phyloP scores from a whole-genome alignment of 2,888 invertebrate genomes.

The Hipparchia sbordonii region DNA sequence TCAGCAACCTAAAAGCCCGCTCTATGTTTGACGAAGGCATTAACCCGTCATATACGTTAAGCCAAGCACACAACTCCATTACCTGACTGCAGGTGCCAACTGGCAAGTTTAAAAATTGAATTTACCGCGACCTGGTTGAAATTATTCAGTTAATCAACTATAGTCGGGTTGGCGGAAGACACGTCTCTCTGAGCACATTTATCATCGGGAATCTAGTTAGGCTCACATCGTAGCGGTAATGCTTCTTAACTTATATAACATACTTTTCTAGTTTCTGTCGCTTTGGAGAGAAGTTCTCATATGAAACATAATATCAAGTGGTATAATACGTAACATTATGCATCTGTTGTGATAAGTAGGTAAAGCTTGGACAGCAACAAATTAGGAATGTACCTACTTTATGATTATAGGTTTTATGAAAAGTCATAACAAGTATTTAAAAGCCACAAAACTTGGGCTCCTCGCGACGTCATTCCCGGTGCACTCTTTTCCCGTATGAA shows the following conservation, averaged over 20 bases:
- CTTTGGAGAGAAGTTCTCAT: constrained; percentile 1
- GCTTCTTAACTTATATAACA: constrained; percentile 33
- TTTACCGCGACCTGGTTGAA: constrained; percentile 59
- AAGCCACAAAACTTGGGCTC: too few species aligned
- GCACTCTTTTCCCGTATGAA: too few species aligned
- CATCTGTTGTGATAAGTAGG: neutral
- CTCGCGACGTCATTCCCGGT: too few species aligned
- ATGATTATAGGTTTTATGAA: too few species aligned
- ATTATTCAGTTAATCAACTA: constrained; percentile 61
- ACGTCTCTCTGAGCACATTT: constrained; percentile 40
- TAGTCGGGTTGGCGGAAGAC: constrained; percentile 55
- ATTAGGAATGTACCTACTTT: too few species aligned
- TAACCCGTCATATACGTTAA: constrained; percentile 14
- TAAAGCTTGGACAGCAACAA: too few species aligned
- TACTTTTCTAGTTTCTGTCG: constrained; percentile 26
- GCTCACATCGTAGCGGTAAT: constrained; percentile 30
- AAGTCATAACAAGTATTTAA: too few species aligned
- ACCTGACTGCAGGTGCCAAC: constrained; percentile 37
- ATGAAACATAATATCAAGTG: neutral
- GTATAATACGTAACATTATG: too few species aligned
- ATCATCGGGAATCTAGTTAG: constrained; percentile 45
- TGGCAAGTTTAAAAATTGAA: constrained; percentile 55
- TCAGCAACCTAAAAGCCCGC: neutral
- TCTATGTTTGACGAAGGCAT: constrained; percentile 3
- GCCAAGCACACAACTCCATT: constrained; percentile 20